Evolutionary conservation across 2,888 invertebrate species (phyloP).

Genomic region (Conops quadrifasciatus): DNA sequence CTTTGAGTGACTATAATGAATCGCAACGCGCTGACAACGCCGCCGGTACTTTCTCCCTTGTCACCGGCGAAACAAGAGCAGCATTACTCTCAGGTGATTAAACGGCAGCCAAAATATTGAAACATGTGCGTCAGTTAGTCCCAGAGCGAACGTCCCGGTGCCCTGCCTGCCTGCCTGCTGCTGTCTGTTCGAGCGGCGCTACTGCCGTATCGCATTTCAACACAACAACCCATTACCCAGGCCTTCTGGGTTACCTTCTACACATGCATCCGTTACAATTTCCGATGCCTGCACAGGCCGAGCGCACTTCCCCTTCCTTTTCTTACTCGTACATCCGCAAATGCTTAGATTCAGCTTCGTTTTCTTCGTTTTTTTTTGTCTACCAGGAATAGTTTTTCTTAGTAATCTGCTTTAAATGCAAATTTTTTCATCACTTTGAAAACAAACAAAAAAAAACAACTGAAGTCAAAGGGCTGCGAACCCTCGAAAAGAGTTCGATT

Average conservation of each 20-base stretch:
- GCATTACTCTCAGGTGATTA: slow-evolving; percentile 56
- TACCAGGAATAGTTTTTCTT: not conserved
- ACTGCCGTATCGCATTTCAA: slow-evolving; percentile 44
- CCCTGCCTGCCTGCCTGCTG: slow-evolving; percentile 20
- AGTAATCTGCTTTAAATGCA: slow-evolving; percentile 21
- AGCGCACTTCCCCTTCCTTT: slow-evolving; percentile 49
- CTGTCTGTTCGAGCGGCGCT: slow-evolving; percentile 22
- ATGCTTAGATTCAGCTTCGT: slow-evolving; percentile 14
- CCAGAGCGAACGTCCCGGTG: slow-evolving; percentile 31
- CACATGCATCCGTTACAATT: slow-evolving; percentile 10
- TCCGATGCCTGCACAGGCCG: slow-evolving; percentile 27
- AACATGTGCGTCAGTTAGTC: slow-evolving; percentile 48
- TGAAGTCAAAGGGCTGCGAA: not conserved
- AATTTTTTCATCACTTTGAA: slow-evolving; percentile 27
- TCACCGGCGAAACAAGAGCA: not conserved
- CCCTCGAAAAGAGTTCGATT: slow-evolving; percentile 3
- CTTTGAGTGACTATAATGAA: slow-evolving; percentile 11
- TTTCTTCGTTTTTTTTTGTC: slow-evolving; percentile 28
- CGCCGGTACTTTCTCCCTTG: not conserved
- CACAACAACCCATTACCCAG: slow-evolving; percentile 15
- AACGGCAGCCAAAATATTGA: slow-evolving; percentile 58
- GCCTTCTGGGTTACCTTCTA: slow-evolving; percentile 6
- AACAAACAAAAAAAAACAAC: not conserved
- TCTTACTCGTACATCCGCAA: slow-evolving; percentile 42
- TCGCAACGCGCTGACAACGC: not conserved